These are phyloP conservation scores for Pagetopsis macropterus DNA, from an alignment of 2,797 vertebrate genomes.

Conservation along the genomic window DNA sequence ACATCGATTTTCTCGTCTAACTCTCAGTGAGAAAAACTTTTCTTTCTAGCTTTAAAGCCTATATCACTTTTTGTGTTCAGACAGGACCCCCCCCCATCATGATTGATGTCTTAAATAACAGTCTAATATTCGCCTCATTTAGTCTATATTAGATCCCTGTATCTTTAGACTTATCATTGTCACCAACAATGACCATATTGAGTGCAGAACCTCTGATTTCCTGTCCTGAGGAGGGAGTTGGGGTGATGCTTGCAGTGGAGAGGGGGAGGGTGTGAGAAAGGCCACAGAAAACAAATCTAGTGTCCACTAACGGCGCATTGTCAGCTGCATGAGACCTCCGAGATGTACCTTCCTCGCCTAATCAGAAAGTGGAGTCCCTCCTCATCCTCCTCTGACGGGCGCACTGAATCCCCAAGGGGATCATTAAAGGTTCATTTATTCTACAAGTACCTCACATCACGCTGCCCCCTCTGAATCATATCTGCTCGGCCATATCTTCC, in stretches of 20 bases:
- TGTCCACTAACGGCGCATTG: slow-evolving; percentile 16
- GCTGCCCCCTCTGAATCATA: slow-evolving; percentile 73
- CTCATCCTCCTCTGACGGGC: slow-evolving; percentile 48
- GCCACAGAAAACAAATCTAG: slow-evolving; percentile 53
- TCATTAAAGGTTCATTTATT: slow-evolving; percentile 70
- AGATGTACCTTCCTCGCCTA: slow-evolving; percentile 49
- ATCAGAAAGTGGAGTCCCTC: slow-evolving; percentile 47
- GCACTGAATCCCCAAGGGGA: slow-evolving; percentile 45
- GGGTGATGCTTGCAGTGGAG: not conserved
- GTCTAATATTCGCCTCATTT: not conserved
- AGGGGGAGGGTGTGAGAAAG: not conserved
- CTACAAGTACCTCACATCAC: slow-evolving; percentile 57
- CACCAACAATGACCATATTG: slow-evolving; percentile 11
- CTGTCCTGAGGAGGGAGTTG: slow-evolving; percentile 39
- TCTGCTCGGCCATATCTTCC: slow-evolving; percentile 63
- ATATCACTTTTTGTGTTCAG: not conserved
- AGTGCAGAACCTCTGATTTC: slow-evolving; percentile 43
- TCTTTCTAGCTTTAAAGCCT: not conserved
- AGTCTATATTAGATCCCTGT: not conserved
- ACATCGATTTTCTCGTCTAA: no score
- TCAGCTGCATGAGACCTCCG: slow-evolving; percentile 25
- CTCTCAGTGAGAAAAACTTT: not conserved
- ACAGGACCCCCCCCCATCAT: not conserved
- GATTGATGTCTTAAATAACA: not conserved
- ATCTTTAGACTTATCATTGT: slow-evolving; percentile 1